These are phyloP conservation scores for Gambelia wislizenii DNA, from an alignment of 2,797 vertebrate species.

Conservation along the genomic window DNA sequence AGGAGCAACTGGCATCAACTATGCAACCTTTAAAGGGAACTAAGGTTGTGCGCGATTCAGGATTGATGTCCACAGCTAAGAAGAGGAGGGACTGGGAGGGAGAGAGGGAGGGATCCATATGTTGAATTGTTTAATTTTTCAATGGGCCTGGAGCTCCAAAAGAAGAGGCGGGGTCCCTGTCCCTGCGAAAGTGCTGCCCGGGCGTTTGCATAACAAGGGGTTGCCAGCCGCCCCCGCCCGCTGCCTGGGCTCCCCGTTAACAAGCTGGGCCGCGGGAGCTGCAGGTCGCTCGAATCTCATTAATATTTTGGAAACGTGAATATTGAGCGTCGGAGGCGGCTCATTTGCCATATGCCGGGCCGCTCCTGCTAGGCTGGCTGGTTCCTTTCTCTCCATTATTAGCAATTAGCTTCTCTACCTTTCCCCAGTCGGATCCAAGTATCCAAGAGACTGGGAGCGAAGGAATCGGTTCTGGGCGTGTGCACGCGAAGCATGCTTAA, in stretches of 20 bases:
- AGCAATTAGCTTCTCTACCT: conserved; percentile 86
- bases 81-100: neutral
- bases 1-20: neutral
- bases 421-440: conserved; percentile 84
- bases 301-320: conserved; percentile 88
- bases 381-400: conserved; percentile 84
- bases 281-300: conserved; percentile 88
- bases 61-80: too few relatives aligned
- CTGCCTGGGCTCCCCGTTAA: conserved; percentile 75
- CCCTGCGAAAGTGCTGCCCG: conserved; percentile 71
- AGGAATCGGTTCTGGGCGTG: conserved; percentile 76
- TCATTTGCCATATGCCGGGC: conserved; percentile 90
- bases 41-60: too few relatives aligned
- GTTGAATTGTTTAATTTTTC: conserved; percentile 13
- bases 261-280: conserved; percentile 85
- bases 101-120: too few relatives aligned
- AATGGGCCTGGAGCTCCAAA: rapidly evolving
- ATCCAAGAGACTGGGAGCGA: conserved; percentile 85
- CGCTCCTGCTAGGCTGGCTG: conserved; percentile 86
- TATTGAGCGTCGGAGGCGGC: conserved; percentile 84
- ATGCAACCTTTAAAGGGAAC: neutral
- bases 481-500: conserved; percentile 83
- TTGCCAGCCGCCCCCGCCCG: conserved; percentile 67
- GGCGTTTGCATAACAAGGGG: conserved; percentile 80
- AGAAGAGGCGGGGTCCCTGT: conserved; percentile 43